Evolutionary conservation across 2,888 invertebrate species (phyloP), one percentile per base, ranked within the genome.

Genomic region (Chalcis sispes): DNA sequence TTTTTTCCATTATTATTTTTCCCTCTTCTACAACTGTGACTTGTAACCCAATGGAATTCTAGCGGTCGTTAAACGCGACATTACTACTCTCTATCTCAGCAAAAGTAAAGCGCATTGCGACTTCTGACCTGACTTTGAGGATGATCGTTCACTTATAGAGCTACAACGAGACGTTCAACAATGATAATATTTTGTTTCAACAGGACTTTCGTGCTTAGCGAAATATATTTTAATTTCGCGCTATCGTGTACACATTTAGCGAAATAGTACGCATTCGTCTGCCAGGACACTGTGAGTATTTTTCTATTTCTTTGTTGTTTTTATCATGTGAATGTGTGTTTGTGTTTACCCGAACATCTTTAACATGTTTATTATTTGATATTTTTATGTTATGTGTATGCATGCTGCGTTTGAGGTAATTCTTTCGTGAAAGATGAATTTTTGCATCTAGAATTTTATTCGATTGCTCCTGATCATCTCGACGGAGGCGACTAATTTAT

Each of bases 81-180:
- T 65, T 2, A 10, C 48, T 65, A 62, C 64, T 32, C 52, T 58
- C 29, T 65, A 46, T 18, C 23, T 58, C 65, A 56, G 29, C 40
- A 66, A 74, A 73, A 67, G 52, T 75, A 64, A 70, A 75, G 50
- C 32, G 48, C 48, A 70, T 75, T 58, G 70, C 70, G 75, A 59
- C 56, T 58, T 72, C 50, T 77, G 76, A 76, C 72, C 71, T 72
- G 64, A 70, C 65, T 77, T 73, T 70, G 73, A 70, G 77, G 73
- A 77, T 73, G 61, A 70, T 77, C 62, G 29, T 73, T 72, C n/a
- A 29, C 69, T 73, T 73, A 77, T 40, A 73, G 54, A 73, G 69
- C 77, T 77, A 74, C 59, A 70, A 74, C 66, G 71, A 74, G 71
- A 77, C 70, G 59, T 79, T 80, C 77, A 80, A 81, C 79, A 80